Base-by-base conservation (phyloP, 2,113 vertebrate species). In the Xenus cinereus region DNA sequence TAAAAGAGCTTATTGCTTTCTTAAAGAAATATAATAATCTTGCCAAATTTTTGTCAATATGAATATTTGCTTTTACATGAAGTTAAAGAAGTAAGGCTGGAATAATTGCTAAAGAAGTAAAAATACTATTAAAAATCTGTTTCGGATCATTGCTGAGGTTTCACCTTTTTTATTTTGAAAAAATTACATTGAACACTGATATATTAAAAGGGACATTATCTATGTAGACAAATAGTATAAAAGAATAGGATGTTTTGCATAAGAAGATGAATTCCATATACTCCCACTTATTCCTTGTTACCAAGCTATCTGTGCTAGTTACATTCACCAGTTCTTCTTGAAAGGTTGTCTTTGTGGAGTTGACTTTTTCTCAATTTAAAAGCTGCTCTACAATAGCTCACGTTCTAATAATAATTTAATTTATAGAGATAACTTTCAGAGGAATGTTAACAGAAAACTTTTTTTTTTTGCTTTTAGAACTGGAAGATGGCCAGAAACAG, bases 401-500 rank as follows among this genome's bases (percentile, higher is more conserved):
- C 27, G 28, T 93, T 94, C 27, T 77, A 63, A 59, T 67, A 4
- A 53, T 75, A 41, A 53, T 86, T 93, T 85, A 41, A 41, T 91
- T 83, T 80, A 18, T 88, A 39, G 64, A 88, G 37, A n/a, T 78
- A 56, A 78, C 87, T 92, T 95, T 74, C 33, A 74, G 68, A 77
- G 84, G 41, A 43, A n/a, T 90, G 66, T 67, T 59, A 91, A 75
- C 50, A 71, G 33, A 86, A 80, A 67, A 56, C 7, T 46, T 45
- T 92, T 91, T 53, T 46, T 46, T 92, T 92, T 89, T 94, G n/a
- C 23, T 93, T 96, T 87, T 81, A 99, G 99, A 99, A 95, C 97
- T 98, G 73, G 99, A 99, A 63, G 98, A 99, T 53, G 99, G 99
- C 30, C 99, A 98, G 92, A 99, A 98, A 22, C 99, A 99, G 71